phyloP scores from a whole-genome alignment of 1,140 invertebrate genomes.

The Drosophila funebris region DNA sequence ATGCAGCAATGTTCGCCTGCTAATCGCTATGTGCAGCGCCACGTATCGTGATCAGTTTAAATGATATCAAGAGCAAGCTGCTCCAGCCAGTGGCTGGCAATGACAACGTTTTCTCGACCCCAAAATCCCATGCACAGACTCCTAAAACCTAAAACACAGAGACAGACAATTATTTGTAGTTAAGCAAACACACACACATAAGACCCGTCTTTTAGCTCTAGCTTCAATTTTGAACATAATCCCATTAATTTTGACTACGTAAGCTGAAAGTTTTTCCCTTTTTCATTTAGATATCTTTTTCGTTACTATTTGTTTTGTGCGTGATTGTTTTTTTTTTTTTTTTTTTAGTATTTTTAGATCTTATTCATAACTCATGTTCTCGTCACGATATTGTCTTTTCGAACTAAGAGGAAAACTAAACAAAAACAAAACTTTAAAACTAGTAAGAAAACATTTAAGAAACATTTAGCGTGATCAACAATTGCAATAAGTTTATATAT shows the following conservation, averaged over 20 bases:
- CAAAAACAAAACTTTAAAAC: background rate
- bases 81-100: slow-evolving; percentile 52
- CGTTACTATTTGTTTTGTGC: slow-evolving; percentile 52
- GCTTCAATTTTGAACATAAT: slow-evolving; percentile 25
- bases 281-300: slow-evolving; percentile 5
- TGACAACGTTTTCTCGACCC: slow-evolving; percentile 28
- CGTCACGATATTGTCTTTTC: slow-evolving; percentile 33
- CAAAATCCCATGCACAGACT: slow-evolving; percentile 16
- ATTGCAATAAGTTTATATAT: slow-evolving; percentile 42
- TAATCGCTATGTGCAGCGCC: slow-evolving; percentile 88
- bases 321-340: slow-evolving; percentile 53
- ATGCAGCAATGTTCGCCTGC: slow-evolving; percentile 89
- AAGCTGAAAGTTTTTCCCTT: slow-evolving; percentile 28
- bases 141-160: slow-evolving; percentile 24
- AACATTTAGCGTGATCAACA: slow-evolving; percentile 29
- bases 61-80: slow-evolving; percentile 67
- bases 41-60: slow-evolving; percentile 77
- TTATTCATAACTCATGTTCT: slow-evolving; percentile 55
- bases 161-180: slow-evolving; percentile 34
- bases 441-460: background rate
- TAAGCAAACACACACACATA: slow-evolving; percentile 36
- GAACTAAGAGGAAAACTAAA: slow-evolving; percentile 8
- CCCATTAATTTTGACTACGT: slow-evolving; percentile 1
- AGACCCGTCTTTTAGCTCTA: slow-evolving; percentile 34
- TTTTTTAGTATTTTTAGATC: slow-evolving; percentile 41